Evolutionary conservation across 2,888 invertebrate genomes (phyloP), one percentile per base, ranked within the genome.

Genomic region (Troides aeacus): DNA sequence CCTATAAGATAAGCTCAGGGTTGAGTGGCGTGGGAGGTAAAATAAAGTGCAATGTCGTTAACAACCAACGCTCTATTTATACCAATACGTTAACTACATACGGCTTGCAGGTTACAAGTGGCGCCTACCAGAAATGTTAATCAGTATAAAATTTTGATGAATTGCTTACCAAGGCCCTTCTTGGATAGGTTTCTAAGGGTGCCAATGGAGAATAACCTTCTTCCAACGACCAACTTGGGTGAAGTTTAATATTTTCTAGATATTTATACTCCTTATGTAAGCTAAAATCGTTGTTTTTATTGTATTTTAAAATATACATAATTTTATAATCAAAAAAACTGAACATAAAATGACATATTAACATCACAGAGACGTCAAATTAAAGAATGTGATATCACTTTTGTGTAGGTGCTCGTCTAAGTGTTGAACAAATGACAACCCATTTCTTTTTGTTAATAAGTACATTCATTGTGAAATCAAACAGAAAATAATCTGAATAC

Each of bases 181-280:
- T 91, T 0, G 96, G 96, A 82, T 94, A 96, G 0, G 95, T 94
- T 66, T 94, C 94, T 17, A 94, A 85, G 0, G 92, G 90, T 0
- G 94, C 88, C 24, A 84, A 83, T 2, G 79, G 74, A 2, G 84
- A 82, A 75, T 96, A 96, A 0, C 96, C 96, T 8, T 89, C 86
- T 77, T 95, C 95, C 57, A 95, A 87, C 73, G 90, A 93, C 96
- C 96, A 96, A 23, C 92, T 92, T 71, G 86, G 79, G 0, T 87
- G 82, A 60, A 78, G 74, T 72, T 81, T 83, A n/a, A 79, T 75
- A 67, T 81, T 79, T 64, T 90, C 84, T 74, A 90, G 75, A 73
- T 92, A 87, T 17, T 84, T 77, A 74, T 87, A 90, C 53, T 88
- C 81, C 8, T 71, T 72, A 68, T 89, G 86, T 64, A 88, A 75